Conservation (phyloP, 2,797 vertebrate species). For the Simalia tracyae region DNA sequence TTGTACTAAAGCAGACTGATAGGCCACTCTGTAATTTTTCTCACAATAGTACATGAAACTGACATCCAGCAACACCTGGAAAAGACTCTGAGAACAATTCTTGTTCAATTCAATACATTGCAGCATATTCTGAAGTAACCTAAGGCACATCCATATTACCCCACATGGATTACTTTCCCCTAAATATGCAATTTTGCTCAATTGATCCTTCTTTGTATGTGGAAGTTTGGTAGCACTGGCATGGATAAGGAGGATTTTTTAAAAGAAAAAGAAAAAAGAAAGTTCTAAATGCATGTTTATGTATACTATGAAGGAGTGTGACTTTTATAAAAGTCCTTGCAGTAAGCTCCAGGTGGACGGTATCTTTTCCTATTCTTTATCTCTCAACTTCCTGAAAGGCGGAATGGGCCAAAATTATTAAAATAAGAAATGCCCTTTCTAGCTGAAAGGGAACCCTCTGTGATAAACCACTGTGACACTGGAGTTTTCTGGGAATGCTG, state of each 20-base stretch:
- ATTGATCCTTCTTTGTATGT: neutral
- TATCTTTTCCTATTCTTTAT: neutral
- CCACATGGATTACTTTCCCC: neutral
- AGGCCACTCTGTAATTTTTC: neutral
- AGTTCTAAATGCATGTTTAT: neutral
- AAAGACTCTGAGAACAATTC: neutral
- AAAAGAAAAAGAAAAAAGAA: neutral
- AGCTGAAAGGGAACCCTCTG: neutral
- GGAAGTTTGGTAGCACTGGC: neutral
- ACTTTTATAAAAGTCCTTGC: neutral
- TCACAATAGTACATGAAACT: neutral
- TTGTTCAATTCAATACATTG: neutral
- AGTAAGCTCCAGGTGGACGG: neutral
- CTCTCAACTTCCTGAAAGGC: neutral
- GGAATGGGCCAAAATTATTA: neutral
- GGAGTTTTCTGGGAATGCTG: constrained; percentile 11
- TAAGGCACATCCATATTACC: neutral
- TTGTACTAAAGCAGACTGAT: neutral
- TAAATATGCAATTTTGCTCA: neutral
- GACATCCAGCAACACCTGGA: neutral
- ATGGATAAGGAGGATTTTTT: neutral
- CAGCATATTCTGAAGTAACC: neutral
- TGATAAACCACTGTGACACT: constrained; percentile 18
- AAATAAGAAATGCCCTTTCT: neutral
- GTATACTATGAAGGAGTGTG: neutral